Evolutionary conservation across 2,888 invertebrate species (phyloP).

Genomic region (Bombylius discolor): DNA sequence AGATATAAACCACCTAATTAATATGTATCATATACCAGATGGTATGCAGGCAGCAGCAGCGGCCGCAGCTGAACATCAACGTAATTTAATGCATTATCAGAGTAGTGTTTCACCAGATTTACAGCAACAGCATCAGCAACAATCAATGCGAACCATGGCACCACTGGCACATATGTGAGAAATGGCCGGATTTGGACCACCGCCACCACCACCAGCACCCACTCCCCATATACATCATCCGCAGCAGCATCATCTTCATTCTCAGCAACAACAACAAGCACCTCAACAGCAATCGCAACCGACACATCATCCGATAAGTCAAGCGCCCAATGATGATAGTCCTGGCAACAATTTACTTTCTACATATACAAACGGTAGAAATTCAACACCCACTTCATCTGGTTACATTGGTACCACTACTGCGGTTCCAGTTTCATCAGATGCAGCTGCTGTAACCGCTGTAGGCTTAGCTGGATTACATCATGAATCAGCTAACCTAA

Average conservation of each 20-base stretch:
- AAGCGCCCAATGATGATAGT: slow-evolving; percentile 12
- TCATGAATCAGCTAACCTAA: slow-evolving; percentile 24
- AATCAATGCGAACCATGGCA: slow-evolving; percentile 36
- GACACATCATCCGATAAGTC: background rate
- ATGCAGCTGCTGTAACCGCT: slow-evolving; percentile 14
- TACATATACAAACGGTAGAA: slow-evolving; percentile 10
- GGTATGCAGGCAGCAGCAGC: slow-evolving; percentile 41
- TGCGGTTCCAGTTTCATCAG: slow-evolving; percentile 19
- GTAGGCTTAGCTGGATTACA: slow-evolving; percentile 8
- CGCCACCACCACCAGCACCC: slow-evolving; percentile 12
- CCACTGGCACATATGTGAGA: slow-evolving; percentile 39
- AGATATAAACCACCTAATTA: slow-evolving; percentile 52
- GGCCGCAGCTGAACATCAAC: slow-evolving; percentile 26
- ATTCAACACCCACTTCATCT: background rate
- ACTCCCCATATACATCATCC: slow-evolving; percentile 9
- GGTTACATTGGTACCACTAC: background rate
- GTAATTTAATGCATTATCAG: slow-evolving; percentile 36
- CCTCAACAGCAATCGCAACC: slow-evolving; percentile 4
- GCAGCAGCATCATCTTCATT: slow-evolving; percentile 11
- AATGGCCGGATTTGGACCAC: slow-evolving; percentile 29
- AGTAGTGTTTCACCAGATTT: slow-evolving; percentile 32
- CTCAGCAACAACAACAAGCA: slow-evolving; percentile 12
- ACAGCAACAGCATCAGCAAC: slow-evolving; percentile 32
- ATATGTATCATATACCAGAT: slow-evolving; percentile 53
- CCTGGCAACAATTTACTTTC: slow-evolving; percentile 13